Base-by-base conservation (phyloP, 2,797 vertebrate genomes). In the Enteromius unitaeniatus region DNA sequence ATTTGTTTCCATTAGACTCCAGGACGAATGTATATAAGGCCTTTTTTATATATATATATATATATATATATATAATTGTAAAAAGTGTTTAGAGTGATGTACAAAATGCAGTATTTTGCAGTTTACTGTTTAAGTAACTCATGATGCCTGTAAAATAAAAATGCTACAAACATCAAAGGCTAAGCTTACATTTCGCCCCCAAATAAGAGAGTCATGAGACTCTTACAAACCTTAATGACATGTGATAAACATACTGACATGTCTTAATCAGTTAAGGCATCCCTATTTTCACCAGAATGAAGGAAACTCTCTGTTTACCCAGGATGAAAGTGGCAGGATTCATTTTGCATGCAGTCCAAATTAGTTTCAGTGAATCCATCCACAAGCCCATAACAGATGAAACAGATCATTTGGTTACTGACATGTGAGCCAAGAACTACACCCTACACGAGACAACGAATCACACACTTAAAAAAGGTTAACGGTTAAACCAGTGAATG, bases 251-350 rank as follows among this genome's bases (percentile, higher is more conserved):
- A 91, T 87, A 45, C 34, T 64, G 86, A 86, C n/a, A 55, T 77
- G 90, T 88, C 67, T 76, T 89, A 90, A 92, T 93, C 89, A 81
- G 85, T 85, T 85, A 91, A 77, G 87, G 87, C 15, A 80, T 75
- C 88, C 74, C 88, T 83, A 88, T 88, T 84, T 86, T 64, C 17
- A 88, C 87, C 87, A 90, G 49, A 88, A 91, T 92, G 91, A 87
- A 94, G 90, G 91, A 92, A 91, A 90, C 87, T 90, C 92, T 92
- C 93, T 94, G 94, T 94, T 94, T 89, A 90, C 93, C 91, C 84
- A 89, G 91, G 92, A 94, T 93, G 90, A 93, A 94, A 94, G 92
- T 91, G 92, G 91, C 92, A 67, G 90, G 84, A 78, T 91, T 88
- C 92, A 93, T 94, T 94, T 92, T 91, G 89, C 93, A 95, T 91